Percentiles rank a stretch among this genome's conserved stretches.
Evolutionary conservation across 1,140 invertebrate genomes (phyloP).

Genomic region (Galleria mellonella): DNA sequence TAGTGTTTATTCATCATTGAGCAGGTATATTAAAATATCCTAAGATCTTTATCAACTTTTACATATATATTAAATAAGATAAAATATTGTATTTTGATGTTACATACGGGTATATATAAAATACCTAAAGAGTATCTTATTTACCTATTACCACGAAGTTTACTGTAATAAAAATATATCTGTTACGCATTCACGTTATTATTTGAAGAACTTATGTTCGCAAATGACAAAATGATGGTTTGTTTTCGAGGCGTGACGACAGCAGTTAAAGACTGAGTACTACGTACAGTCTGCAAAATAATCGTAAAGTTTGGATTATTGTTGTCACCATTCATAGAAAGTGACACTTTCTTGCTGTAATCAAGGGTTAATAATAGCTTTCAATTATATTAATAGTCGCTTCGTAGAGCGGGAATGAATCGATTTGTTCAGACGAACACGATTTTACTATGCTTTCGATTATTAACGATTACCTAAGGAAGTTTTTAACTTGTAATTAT

Average conservation of each 20-base stretch:
- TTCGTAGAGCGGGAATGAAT: conserved; percentile 20
- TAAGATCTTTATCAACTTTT: no score
- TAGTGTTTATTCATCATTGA: no score
- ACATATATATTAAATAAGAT: no score
- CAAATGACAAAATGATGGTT: conserved; percentile 15
- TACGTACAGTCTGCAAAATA: conserved; percentile 23
- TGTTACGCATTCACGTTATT: not conserved
- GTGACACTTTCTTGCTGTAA: conserved; percentile 41
- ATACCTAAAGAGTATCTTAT: no score
- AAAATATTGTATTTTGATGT: no score
- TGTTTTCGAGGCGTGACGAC: conserved; percentile 12
- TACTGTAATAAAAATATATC: conserved; percentile 4
- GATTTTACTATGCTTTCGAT: no score
- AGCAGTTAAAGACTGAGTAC: conserved; percentile 9
- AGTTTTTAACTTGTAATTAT: no score
- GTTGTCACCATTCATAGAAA: conserved; percentile 34
- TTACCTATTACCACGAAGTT: no score
- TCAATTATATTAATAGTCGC: conserved; percentile 31
- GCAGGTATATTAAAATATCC: no score
- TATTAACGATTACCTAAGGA: no score
- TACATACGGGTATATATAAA: no score
- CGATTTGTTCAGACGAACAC: conserved; percentile 14
- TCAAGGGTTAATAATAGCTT: conserved; percentile 41
- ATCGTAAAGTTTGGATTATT: conserved; percentile 30
- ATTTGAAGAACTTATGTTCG: not conserved